phyloP scores from a whole-genome alignment of 2,888 invertebrate species.

The Rosalia funebris region DNA sequence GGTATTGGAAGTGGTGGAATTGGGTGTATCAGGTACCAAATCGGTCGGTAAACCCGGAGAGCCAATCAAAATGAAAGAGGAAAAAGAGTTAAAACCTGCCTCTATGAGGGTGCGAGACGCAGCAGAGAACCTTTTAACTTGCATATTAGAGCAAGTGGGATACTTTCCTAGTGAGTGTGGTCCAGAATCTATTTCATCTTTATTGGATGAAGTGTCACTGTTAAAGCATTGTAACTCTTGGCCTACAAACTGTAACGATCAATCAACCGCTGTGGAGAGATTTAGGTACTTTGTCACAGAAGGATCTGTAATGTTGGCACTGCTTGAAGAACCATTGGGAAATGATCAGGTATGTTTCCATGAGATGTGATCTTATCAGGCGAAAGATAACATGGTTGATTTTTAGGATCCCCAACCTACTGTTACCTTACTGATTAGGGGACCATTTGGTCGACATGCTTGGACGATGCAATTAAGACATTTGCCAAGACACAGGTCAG shows the following conservation, averaged over 20 bases:
- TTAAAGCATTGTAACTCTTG: constrained; percentile 78
- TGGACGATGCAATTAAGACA: constrained; percentile 93
- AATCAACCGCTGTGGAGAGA: constrained; percentile 72
- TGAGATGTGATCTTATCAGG: background rate
- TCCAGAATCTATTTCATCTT: constrained; percentile 84
- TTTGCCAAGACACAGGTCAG: constrained; percentile 83
- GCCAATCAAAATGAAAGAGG: constrained; percentile 90
- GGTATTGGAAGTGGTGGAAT: constrained; percentile 91
- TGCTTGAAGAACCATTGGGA: constrained; percentile 92
- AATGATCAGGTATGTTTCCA: constrained; percentile 63
- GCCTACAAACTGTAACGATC: constrained; percentile 65
- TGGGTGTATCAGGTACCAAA: constrained; percentile 97
- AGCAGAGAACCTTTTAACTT: constrained; percentile 91
- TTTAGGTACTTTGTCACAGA: constrained; percentile 93
- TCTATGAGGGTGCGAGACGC: constrained; percentile 98
- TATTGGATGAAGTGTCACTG: constrained; percentile 88
- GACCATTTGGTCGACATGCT: constrained; percentile 93
- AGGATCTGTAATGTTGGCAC: constrained; percentile 86
- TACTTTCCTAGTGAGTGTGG: constrained; percentile 87
- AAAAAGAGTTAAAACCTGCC: constrained; percentile 95
- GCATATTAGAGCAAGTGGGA: constrained; percentile 90
- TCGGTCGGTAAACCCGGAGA: constrained; percentile 88
- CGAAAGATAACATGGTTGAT: background rate
- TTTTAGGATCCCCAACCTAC: constrained; percentile 91
- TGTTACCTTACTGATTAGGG: constrained; percentile 86